Evolutionary conservation across 2,888 invertebrate genomes (phyloP).

Genomic region (Hypomecis atomaria): DNA sequence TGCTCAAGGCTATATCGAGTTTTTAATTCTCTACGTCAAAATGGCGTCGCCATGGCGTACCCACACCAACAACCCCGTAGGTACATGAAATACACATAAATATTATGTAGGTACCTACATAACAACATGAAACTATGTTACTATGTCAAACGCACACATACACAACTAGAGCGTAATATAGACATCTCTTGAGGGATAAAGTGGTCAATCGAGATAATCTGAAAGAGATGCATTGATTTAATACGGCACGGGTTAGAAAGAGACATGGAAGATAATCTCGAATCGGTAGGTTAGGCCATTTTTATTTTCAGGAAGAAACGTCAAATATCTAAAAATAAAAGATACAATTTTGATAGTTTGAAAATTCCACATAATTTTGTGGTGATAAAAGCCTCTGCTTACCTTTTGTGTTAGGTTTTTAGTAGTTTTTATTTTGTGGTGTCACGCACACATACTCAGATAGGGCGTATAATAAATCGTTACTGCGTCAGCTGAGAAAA

Average conservation of each 20-base stretch:
- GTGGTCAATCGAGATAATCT: too few relatives aligned
- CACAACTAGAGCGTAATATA: neutral
- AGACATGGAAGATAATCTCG: too few relatives aligned
- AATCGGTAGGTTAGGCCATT: too few relatives aligned
- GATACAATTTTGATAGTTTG: too few relatives aligned
- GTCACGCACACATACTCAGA: slow-evolving; percentile 11
- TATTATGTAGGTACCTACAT: slow-evolving; percentile 17
- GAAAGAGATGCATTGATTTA: too few relatives aligned
- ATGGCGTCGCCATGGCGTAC: slow-evolving; percentile 31
- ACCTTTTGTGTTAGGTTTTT: too few relatives aligned
- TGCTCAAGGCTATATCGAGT: slow-evolving; percentile 9
- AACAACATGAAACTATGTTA: slow-evolving; percentile 29
- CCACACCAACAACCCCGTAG: slow-evolving; percentile 23
- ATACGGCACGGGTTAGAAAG: too few relatives aligned
- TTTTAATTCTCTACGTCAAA: slow-evolving; percentile 19
- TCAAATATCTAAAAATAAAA: too few relatives aligned
- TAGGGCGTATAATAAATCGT: slow-evolving; percentile 27
- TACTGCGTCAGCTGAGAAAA: slow-evolving; percentile 29
- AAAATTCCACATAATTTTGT: too few relatives aligned
- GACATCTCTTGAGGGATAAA: too few relatives aligned
- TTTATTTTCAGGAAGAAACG: too few relatives aligned
- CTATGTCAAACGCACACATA: slow-evolving; percentile 22
- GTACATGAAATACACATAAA: slow-evolving; percentile 15
- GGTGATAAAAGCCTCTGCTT: too few relatives aligned
- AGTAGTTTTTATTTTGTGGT: slow-evolving; percentile 25